Evolutionary conservation across 92 coral and sea anemone genomes (phyloP), one percentile per base, ranked within the genome.

Genomic region (Micromussa lordhowensis): DNA sequence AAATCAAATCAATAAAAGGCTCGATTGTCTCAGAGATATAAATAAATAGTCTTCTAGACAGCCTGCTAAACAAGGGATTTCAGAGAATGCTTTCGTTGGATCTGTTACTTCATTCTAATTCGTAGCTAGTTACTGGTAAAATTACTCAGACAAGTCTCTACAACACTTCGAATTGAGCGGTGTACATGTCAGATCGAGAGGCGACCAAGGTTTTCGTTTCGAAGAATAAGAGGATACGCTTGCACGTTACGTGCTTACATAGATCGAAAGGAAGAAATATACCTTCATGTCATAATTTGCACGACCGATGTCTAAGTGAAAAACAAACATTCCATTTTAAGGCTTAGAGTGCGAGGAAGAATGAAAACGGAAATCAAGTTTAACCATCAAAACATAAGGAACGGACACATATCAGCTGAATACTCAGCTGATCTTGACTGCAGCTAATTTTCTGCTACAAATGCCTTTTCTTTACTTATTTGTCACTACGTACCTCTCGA

Each of bases 281-380:
- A 72, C 44, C 2, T 35, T 57, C 55, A 40, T 24, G 32, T 5
- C 44, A 35, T 13, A 48, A 44, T 44, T 44, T 32, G 80, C 18
- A 74, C 17, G 61, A 22, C 71, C 32, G 40, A 55, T 31, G 81
- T 75, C 88, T 55, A 31, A 49, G 64, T 77, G 44, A 66, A 77
- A 77, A 77, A 61, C 88, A 86, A 86, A 77, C 83, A 86, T 86
- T 86, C 83, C 89, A 77, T 77, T 64, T 31, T 69, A 36, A 85
- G 48, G 76, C 76, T 31, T 24, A 76, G 49, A 61, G 24, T 22
- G 61, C 82, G 51, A 44, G 35, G 79, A 28, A 24, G 74, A 61
- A 58, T 29, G 16, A 85, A 36, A 49, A 76, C 82, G 72, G 88
- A 85, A 57, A 77, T 53, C 63, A n/a, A 26, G 51, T 29, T 40